These are phyloP conservation scores for Forpus xanthops DNA, from an alignment of 2,797 vertebrate species.

Conservation along the genomic window DNA sequence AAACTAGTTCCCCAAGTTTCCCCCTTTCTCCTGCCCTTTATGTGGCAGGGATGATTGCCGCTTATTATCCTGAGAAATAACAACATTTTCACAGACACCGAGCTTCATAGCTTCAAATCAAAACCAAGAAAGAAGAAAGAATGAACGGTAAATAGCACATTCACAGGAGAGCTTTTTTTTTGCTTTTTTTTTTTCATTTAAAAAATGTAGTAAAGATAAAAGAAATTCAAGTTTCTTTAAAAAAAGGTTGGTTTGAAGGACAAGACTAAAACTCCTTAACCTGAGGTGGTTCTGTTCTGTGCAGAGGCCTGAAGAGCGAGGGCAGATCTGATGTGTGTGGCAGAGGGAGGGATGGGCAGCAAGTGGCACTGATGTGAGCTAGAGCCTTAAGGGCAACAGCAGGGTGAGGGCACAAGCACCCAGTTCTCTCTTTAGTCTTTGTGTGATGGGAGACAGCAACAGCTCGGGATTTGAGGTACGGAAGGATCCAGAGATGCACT, in stretches of 20 bases:
- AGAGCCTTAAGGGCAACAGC: fast-evolving
- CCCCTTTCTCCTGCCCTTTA: conserved; percentile 56
- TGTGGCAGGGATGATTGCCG: conserved; percentile 74
- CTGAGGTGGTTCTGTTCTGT: neutral
- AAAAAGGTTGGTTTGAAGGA: conserved; percentile 76
- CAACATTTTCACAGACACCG: conserved; percentile 70
- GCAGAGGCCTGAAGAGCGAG: neutral
- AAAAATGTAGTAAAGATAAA: conserved; percentile 63
- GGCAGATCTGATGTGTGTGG: neutral
- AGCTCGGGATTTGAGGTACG: neutral
- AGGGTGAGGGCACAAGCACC: neutral
- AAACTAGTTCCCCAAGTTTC: conserved; percentile 49
- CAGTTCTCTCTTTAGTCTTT: fast-evolving
- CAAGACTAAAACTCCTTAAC: conserved; percentile 35
- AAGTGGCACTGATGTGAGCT: fast-evolving
- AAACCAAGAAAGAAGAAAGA: conserved; percentile 62
- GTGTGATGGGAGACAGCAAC: fast-evolving
- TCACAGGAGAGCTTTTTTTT: conserved; percentile 60
- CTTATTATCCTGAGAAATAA: conserved; percentile 79
- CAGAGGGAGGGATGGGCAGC: neutral
- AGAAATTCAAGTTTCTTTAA: conserved; percentile 72
- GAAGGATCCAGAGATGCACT: neutral
- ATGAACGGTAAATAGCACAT: conserved; percentile 69
- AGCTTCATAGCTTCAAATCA: conserved; percentile 62
- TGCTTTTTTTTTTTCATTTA: neutral